phyloP scores from a whole-genome alignment of 1,140 invertebrate genomes.

The Psilanteris sp. region DNA sequence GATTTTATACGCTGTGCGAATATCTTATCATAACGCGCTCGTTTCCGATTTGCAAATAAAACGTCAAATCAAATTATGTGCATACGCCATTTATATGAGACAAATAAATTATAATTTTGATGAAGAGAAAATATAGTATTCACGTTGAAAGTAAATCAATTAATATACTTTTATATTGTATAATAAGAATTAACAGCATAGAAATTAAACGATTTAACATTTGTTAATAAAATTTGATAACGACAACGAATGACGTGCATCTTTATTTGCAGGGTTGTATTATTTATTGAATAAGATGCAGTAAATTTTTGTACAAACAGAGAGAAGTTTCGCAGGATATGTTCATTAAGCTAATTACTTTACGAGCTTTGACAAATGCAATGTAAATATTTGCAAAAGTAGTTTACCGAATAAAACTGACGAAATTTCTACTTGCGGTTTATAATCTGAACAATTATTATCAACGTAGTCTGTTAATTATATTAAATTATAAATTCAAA shows the following conservation, averaged over 20 bases:
- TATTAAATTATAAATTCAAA: not conserved
- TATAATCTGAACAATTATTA: conserved; percentile 14
- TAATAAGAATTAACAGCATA: too few species aligned
- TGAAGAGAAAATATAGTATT: too few species aligned
- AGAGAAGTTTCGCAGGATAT: conserved; percentile 9
- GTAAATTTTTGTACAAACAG: conserved; percentile 24
- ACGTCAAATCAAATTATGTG: too few species aligned
- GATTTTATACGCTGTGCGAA: too few species aligned
- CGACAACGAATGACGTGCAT: not conserved
- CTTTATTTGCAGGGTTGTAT: conserved; percentile 6
- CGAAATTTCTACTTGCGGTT: conserved; percentile 7
- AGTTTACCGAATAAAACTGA: conserved; percentile 6
- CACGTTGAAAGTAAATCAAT: too few species aligned
- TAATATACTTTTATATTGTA: not conserved
- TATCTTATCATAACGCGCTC: too few species aligned
- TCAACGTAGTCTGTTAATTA: conserved; percentile 1
- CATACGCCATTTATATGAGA: too few species aligned
- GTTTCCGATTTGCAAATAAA: too few species aligned
- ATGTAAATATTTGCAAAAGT: conserved; percentile 17
- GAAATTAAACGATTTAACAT: too few species aligned
- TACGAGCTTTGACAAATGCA: conserved; percentile 32
- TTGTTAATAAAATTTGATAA: conserved; percentile 1
- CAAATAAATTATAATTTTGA: too few species aligned
- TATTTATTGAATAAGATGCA: conserved; percentile 24
- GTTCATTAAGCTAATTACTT: conserved; percentile 34